Evolutionary conservation across 2,113 vertebrate species (phyloP), one percentile per base, ranked within the genome.

Genomic region (Mirounga angustirostris): DNA sequence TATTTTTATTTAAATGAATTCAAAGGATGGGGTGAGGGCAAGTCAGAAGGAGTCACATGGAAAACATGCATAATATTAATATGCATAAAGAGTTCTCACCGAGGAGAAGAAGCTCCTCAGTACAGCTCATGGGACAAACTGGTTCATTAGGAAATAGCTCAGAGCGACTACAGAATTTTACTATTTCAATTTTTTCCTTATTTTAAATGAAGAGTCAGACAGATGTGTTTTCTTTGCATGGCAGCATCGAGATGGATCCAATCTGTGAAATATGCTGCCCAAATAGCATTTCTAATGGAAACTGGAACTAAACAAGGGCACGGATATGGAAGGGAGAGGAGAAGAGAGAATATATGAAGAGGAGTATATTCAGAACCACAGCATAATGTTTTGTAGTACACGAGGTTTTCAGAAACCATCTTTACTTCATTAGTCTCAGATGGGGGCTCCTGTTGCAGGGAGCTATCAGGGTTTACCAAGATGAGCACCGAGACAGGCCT

Each of bases 61-160:
- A 98, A 99, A 97, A 99, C 99, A 99, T 99, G 99, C 99, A 99
- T 99, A 99, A 98, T 98, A 99, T 99, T 99, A 99, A 99, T 99
- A 99, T 98, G 98, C 99, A 99, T 99, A 99, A 98, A 98, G 99
- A 98, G 98, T 98, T 99, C 98, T 98, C 50, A 54, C 98, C 61
- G 95, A 98, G 98, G 98, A 98, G 98, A 98, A 98, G 98, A 98
- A 91, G 89, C 88, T 88, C 97, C 98, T 98, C 76, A 96, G 97
- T 97, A 56, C 97, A 50, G 95, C 81, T 98, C 97, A 89, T 96
- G 97, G 98, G 98, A 98, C 98, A 98, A 98, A 98, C 98, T 94
- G 98, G 98, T 98, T 99, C 97, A 85, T 98, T 98, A 98, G 93
- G 97, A 98, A 98, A 97, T 71, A 82, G 97, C 97, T 96, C 98